Base-by-base conservation (phyloP, 2,113 vertebrate genomes). In the Hassar affinis region DNA sequence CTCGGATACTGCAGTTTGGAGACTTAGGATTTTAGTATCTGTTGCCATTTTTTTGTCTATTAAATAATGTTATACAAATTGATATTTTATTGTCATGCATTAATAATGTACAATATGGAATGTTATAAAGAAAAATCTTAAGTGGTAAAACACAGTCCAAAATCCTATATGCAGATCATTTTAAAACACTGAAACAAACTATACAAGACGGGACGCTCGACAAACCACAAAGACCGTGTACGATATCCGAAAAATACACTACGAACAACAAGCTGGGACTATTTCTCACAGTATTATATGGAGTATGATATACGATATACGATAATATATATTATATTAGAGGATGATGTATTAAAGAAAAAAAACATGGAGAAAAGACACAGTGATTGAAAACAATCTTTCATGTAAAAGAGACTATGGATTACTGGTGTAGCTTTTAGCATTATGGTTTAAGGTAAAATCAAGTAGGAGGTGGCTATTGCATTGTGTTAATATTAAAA, bases 171-270 rank as follows among this genome's bases (percentile, higher is more conserved):
- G 82, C 79, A 78, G 54, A 76, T 8, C 30, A 77, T 56, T 84
- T 68, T 47, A 62, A n/a, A 71, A 81, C 84, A 79, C 33, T 57
- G 78, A 82, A 82, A 87, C 78, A 82, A 68, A 72, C 66, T 18
- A 49, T 82, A 85, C 81, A 78, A 38, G 81, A 79, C 75, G 81
- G 52, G 81, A 85, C 84, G 78, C 27, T 84, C 79, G 77, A 80
- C 61, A 74, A n/a, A 85, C 69, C 54, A 85, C 78, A 18, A 80
- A 47, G 30, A 80, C 80, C 59, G 30, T 30, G 14, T 20, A 82
- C 64, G 12, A 78, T 84, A 75, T 80, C 3, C 71, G 82, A 59
- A 77, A 79, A 83, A 56, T 57, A 83, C 49, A 27, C 62, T 54
- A 52, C 69, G 54, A 10, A 20, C 56, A 42, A 61, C n/a, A 79